Evolutionary conservation across 2,888 invertebrate genomes (phyloP).

Genomic region (Campoplex nolae): DNA sequence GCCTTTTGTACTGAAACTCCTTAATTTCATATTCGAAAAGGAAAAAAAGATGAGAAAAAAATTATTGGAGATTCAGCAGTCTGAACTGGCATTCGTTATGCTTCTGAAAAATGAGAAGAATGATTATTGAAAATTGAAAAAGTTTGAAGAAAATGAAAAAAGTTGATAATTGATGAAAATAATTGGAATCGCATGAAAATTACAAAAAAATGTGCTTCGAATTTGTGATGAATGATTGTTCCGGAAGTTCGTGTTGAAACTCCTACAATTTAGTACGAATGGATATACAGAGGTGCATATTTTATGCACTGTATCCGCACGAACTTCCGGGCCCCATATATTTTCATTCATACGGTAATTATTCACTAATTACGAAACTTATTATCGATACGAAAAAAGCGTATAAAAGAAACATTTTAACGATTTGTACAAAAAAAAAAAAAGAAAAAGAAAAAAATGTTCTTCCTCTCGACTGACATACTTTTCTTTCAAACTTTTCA

Average conservation of each 20-base stretch:
- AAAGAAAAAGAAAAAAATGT: background rate
- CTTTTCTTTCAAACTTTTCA: background rate
- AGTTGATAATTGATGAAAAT: background rate
- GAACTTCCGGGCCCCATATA: background rate
- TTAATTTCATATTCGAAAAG: no score
- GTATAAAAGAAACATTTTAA: background rate
- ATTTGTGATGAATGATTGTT: background rate
- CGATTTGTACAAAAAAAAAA: background rate
- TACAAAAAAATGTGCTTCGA: background rate
- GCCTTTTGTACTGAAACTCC: no score
- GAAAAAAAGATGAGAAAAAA: background rate
- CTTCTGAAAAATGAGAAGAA: background rate
- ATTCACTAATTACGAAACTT: background rate
- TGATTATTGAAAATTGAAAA: background rate
- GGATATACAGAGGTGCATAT: background rate
- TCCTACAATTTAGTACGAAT: slow-evolving; percentile 1
- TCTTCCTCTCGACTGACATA: background rate
- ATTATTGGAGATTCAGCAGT: no score
- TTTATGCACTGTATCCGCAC: slow-evolving; percentile 16
- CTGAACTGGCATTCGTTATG: background rate
- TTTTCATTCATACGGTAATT: background rate
- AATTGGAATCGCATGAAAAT: background rate
- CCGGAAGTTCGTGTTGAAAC: background rate
- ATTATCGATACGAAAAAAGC: background rate
- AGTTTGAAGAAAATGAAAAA: background rate